A percentile compares a stretch with the other conserved stretches of the same genome.
phyloP scores from a whole-genome alignment of 2,113 vertebrate genomes.

The Struthidea cinerea region DNA sequence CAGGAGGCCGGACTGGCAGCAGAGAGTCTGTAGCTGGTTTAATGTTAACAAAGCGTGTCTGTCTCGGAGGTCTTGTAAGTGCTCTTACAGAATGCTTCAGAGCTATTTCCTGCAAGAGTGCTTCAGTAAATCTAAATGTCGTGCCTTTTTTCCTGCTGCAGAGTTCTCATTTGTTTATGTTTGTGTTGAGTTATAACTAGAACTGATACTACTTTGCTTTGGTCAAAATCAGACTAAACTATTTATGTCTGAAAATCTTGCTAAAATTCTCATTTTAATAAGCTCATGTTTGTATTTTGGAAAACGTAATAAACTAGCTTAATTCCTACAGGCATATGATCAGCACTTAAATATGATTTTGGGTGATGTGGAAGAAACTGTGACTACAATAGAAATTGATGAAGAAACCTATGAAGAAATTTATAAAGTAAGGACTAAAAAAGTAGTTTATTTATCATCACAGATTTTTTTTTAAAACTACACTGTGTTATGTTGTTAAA shows the following conservation, averaged over 20 bases:
- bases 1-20: background rate
- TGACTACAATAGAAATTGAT: slow-evolving; percentile 98
- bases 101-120: background rate
- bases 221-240: background rate
- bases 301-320: background rate
- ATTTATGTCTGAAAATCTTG: background rate
- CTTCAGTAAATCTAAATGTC: background rate
- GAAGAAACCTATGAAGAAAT: slow-evolving; percentile 99
- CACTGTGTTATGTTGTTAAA: background rate
- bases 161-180: background rate
- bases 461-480: background rate
- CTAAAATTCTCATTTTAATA: background rate
- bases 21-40: background rate
- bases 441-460: background rate
- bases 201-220: background rate
- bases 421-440: slow-evolving; percentile 84
- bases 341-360: slow-evolving; percentile 99
- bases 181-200: background rate
- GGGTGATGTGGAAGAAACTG: slow-evolving; percentile 97
- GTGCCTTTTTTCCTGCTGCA: background rate
- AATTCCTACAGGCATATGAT: slow-evolving; percentile 86
- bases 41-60: background rate
- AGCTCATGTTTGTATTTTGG: background rate
- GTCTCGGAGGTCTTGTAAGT: background rate
- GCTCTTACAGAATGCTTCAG: background rate